Evolutionary conservation across 2,113 vertebrate genomes (phyloP).

Genomic region (Ranitomeya imitator): DNA sequence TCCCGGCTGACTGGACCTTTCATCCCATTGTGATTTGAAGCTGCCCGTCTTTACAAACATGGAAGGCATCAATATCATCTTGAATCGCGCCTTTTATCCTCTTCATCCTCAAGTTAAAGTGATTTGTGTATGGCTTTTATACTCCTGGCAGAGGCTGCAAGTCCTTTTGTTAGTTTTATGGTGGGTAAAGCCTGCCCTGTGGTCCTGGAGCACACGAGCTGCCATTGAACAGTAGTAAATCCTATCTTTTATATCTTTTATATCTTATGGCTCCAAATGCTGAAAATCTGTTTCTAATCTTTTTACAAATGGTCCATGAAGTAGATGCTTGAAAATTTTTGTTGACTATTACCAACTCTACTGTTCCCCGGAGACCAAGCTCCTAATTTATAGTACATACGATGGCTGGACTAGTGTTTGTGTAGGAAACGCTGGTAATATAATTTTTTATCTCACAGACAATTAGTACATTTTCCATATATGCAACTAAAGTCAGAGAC

Average conservation of each 20-base stretch:
- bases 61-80: background rate
- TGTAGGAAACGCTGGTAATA: no score
- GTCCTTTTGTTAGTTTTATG: slow-evolving; percentile 37
- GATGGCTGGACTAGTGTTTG: no score
- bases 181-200: slow-evolving; percentile 21
- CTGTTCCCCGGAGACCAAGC: background rate
- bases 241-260: background rate
- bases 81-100: slow-evolving; percentile 16
- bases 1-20: slow-evolving; percentile 2
- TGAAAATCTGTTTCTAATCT: slow-evolving; percentile 38
- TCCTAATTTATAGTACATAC: no score
- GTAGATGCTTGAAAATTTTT: background rate
- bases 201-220: slow-evolving; percentile 5
- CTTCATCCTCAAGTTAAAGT: slow-evolving; percentile 3
- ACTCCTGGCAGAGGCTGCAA: background rate
- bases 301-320: background rate
- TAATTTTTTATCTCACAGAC: no score
- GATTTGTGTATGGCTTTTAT: slow-evolving; percentile 32
- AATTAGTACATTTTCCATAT: no score
- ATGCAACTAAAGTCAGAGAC: no score
- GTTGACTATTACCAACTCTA: background rate
- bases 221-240: slow-evolving; percentile 1
- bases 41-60: slow-evolving; percentile 31
- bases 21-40: background rate
- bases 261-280: background rate